Conservation (phyloP, 53 echinoderm and acorn worm genomes). For the Patiria pectinifera region DNA sequence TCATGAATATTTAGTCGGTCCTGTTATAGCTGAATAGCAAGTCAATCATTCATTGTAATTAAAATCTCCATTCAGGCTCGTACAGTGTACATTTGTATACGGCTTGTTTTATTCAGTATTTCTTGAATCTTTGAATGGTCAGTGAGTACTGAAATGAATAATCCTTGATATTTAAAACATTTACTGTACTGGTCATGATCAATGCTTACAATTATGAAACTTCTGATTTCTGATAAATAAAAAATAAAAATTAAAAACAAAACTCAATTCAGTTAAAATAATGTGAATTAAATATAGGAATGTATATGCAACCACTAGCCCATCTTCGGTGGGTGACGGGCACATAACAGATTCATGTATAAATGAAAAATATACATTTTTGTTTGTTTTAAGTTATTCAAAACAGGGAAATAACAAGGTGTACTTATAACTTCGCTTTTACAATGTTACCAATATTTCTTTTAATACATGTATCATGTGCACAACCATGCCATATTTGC, state of each 20-base stretch:
- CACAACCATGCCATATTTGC: background rate
- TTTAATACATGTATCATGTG: too few species aligned
- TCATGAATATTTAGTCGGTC: background rate
- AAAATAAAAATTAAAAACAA: background rate
- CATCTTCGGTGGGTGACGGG: too few species aligned
- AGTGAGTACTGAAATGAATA: background rate
- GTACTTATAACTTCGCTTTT: too few species aligned
- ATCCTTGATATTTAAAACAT: background rate
- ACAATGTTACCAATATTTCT: too few species aligned
- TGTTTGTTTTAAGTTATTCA: too few species aligned
- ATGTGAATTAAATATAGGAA: too few species aligned
- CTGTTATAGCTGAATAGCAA: background rate
- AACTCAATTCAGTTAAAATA: too few species aligned
- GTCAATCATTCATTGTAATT: background rate
- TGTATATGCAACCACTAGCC: too few species aligned
- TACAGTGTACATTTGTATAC: background rate
- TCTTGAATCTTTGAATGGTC: constrained; percentile 4
- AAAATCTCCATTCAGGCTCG: background rate
- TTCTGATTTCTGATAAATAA: background rate
- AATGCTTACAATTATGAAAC: background rate
- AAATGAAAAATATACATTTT: too few species aligned
- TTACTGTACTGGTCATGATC: constrained; percentile 23
- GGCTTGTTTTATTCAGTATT: background rate
- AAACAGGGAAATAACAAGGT: too few species aligned
- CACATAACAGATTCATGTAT: background rate